phyloP scores from a whole-genome alignment of 2,113 vertebrate species.

The Chloroceryle aenea region DNA sequence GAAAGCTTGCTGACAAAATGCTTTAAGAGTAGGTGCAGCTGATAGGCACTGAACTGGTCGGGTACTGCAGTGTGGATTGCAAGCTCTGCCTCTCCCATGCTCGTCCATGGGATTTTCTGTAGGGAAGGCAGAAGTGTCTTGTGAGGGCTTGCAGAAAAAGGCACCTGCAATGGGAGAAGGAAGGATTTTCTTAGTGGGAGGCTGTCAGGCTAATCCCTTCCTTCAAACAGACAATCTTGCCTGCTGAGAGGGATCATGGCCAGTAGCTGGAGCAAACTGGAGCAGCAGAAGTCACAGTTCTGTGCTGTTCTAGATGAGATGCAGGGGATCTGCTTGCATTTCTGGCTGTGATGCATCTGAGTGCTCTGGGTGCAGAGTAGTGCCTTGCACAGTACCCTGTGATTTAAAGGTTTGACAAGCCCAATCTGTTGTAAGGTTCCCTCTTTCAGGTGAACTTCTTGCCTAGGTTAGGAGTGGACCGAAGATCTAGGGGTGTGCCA shows the following conservation, averaged over 20 bases:
- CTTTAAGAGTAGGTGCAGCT: neutral
- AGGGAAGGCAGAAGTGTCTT: neutral
- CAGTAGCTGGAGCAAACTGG: neutral
- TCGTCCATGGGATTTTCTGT: neutral
- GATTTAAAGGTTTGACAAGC: neutral
- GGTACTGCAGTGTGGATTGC: neutral
- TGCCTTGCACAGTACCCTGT: neutral
- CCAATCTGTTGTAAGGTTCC: neutral
- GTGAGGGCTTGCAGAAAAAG: neutral
- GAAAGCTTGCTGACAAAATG: conserved; percentile 1
- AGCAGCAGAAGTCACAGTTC: neutral
- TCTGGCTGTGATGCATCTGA: neutral
- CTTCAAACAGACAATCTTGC: neutral
- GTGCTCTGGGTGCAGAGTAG: neutral
- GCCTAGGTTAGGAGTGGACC: neutral
- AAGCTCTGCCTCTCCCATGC: neutral
- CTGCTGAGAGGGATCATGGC: neutral
- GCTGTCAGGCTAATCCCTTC: neutral
- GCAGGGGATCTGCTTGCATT: neutral
- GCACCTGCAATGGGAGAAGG: neutral
- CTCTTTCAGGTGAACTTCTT: neutral
- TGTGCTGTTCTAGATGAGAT: neutral
- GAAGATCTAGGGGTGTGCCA: neutral
- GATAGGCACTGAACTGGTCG: neutral
- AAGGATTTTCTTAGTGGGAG: neutral